Base-by-base conservation (phyloP, 2,888 invertebrate species). In the Chydorus sphaericus region DNA sequence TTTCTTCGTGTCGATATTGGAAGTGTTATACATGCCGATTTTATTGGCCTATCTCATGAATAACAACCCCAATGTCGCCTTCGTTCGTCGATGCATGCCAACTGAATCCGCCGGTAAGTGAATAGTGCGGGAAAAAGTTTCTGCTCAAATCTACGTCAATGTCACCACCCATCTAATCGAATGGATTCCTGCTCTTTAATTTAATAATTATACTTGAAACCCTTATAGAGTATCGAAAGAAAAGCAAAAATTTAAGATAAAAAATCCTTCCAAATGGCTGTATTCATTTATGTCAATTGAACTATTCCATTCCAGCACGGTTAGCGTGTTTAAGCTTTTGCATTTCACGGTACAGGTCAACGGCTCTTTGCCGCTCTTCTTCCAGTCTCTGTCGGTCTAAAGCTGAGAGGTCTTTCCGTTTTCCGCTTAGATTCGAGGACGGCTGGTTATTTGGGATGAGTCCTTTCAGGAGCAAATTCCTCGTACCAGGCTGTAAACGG, bases 401-500 rank as follows among this genome's bases (percentile, higher is more conserved):
- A 44, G 70, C 64, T 0, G 81, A 78, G 54, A 81, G 65, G 64
- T 79, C 73, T 65, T 77, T 81, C 4, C 79, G 70, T 65, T 80
- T 81, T 6, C 77, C 79, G 39, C 73, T 76, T 61, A 73, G 67
- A 33, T 20, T 59, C 44, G 66, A 67, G 7, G 62, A 30, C 10
- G 50, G 30, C 44, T 59, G 51, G 8, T 23, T 26, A 7, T 44
- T 28, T 37, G 57, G 54, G 5, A 80, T 62, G 39, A 81, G 59
- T 1, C 75, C 70, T 62, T 76, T 76, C 2, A 82, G 72, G 55
- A 86, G 69, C 57, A 85, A 70, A 57, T 76, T 69, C 61, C 80
- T 80, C 53, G 73, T 74, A 7, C 81, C 83, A 59, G 81, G 80
- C 82, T 82, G 63, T 55, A 72, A 73, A 65, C 30, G 59, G 59